Conservation (phyloP, 2,113 vertebrate genomes). For the Lynx canadensis region DNA sequence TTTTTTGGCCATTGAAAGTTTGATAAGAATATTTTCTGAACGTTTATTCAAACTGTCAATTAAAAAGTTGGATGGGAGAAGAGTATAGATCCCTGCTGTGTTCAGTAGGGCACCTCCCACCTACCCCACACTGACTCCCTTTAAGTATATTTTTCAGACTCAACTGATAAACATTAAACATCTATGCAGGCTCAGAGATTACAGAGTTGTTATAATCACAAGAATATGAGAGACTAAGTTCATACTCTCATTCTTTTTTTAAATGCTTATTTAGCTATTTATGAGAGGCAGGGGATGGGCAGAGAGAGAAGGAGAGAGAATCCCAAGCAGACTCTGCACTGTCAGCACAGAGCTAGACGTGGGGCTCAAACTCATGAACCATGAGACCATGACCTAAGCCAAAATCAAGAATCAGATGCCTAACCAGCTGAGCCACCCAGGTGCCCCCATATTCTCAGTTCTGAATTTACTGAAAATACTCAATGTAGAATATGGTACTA, state of each 20-base stretch:
- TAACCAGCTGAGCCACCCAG: too few relatives aligned
- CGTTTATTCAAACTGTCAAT: background rate
- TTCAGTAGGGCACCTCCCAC: background rate
- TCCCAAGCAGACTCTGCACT: too few relatives aligned
- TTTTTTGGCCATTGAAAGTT: background rate
- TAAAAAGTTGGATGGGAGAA: background rate
- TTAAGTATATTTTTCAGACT: background rate
- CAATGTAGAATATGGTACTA: background rate
- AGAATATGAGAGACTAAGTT: background rate
- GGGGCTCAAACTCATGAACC: too few relatives aligned
- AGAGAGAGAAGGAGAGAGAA: too few relatives aligned
- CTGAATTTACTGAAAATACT: background rate
- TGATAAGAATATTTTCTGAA: background rate
- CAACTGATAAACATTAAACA: background rate
- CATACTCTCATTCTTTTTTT: background rate
- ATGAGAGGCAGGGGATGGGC: too few relatives aligned
- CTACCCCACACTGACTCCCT: background rate
- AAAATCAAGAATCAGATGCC: too few relatives aligned
- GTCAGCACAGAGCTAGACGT: too few relatives aligned
- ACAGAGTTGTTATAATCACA: background rate
- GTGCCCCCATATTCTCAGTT: background rate
- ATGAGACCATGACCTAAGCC: too few relatives aligned
- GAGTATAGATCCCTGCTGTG: background rate
- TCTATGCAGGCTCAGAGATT: background rate
- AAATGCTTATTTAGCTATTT: too few relatives aligned